Evolutionary conservation across 2,888 invertebrate species (phyloP), one percentile per base, ranked within the genome.

Genomic region (Augiades crinisus): DNA sequence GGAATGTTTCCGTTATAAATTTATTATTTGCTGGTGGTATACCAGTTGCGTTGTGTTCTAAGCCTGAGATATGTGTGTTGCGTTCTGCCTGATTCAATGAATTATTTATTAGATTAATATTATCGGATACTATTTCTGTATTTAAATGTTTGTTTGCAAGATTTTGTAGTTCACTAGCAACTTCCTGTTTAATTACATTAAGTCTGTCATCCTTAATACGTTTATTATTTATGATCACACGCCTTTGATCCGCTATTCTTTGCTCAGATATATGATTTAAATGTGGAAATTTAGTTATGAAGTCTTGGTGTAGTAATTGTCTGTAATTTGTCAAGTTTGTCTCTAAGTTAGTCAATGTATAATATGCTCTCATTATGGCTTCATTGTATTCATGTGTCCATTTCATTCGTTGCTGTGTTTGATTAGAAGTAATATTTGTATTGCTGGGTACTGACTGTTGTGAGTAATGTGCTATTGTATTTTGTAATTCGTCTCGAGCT

Each of bases 211-310:
- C 7, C 8, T 13, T 31, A 56, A 38, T 5, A 19, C 37, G 44
- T 50, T 50, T 56, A 33, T 58, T 56, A 19, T 47, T 45, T 24
- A 59, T 27, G 36, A 56, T 56, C 14, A 34, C 41, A 41, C 54
- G 43, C 4, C 47, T 21, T 17, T 54, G 54, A 12, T 56, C 53
- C 24, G 55, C 38, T 31, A 56, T 46, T 27, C 54, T 21, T 40
- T 54, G 58, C 34, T 58, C 55, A 1, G 33, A 45, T 13, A 58
- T 5, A 16, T 55, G 30, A 24, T 43, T 10, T 19, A 54, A 16
- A n/a, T 38, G 6, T 3, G 52, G 52, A 7, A 46, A 47, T 21
- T 30, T 6, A 1, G 16, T 37, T 5, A 47, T 45, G 16, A 55
- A 44, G 3, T 7, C 24, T 12, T 50, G n/a, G 19, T 53, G 40